Percentiles rank a stretch among this genome's conserved stretches.
Conservation (phyloP, 2,113 vertebrate species). For the Cichladusa arquata region DNA sequence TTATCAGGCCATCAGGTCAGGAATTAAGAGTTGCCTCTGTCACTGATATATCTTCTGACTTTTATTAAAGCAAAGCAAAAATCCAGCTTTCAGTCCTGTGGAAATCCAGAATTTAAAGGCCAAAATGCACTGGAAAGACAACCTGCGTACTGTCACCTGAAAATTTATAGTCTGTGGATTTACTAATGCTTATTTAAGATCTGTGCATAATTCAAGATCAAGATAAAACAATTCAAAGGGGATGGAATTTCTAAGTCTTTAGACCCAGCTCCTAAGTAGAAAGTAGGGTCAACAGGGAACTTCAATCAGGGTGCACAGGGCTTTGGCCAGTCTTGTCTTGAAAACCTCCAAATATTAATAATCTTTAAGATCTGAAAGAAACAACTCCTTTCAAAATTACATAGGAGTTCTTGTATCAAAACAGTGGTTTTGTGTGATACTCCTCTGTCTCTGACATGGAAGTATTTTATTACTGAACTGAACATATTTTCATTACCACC, state of each 20-base stretch:
- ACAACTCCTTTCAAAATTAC: neutral
- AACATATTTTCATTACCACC: neutral
- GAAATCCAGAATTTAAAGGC: neutral
- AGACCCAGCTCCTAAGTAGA: neutral
- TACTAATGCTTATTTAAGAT: neutral
- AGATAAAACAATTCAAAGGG: neutral
- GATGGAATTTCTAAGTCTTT: neutral
- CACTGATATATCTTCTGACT: neutral
- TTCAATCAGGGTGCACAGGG: neutral
- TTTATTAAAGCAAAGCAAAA: neutral
- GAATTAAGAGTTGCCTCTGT: neutral
- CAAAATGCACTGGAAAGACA: neutral
- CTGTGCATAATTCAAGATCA: neutral
- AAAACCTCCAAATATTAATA: neutral
- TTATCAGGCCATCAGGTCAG: neutral
- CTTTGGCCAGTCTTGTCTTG: neutral
- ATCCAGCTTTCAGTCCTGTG: neutral
- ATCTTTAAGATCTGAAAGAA: neutral
- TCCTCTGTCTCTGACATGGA: neutral
- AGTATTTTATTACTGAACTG: neutral
- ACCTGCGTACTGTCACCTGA: neutral
- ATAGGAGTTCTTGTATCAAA: neutral
- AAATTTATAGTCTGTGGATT: neutral
- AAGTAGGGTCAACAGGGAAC: neutral
- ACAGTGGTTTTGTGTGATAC: neutral